Conservation (phyloP, 2,797 vertebrate species). For the Carduelis carduelis region DNA sequence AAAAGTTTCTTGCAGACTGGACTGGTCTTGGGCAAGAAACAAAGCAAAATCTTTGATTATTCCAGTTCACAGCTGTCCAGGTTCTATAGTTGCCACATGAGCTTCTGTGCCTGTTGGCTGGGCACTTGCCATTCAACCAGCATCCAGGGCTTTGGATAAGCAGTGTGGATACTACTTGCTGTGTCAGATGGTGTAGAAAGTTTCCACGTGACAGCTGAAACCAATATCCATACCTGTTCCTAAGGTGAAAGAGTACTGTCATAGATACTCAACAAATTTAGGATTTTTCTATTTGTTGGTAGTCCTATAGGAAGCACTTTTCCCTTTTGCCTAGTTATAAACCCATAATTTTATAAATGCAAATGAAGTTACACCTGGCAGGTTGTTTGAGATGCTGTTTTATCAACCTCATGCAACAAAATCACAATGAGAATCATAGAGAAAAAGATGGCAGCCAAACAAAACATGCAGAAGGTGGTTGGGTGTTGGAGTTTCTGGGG, state of each 20-base stretch:
- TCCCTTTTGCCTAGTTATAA: neutral
- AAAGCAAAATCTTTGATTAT: neutral
- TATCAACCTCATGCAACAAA: neutral
- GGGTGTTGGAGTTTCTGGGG: too few relatives aligned
- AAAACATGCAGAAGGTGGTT: neutral
- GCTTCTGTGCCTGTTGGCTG: neutral
- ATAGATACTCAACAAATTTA: neutral
- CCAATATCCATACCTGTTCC: neutral
- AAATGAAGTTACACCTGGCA: neutral
- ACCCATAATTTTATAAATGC: neutral
- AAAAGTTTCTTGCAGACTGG: neutral
- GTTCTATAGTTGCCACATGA: neutral
- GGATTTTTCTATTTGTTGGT: neutral
- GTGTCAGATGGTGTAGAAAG: neutral
- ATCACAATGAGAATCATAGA: neutral
- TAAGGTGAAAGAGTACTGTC: neutral
- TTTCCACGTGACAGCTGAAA: neutral
- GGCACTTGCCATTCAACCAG: neutral
- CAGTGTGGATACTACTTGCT: neutral
- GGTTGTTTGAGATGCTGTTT: neutral
- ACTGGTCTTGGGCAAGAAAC: neutral
- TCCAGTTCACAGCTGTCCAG: neutral
- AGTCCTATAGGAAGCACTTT: neutral
- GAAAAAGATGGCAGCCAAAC: neutral
- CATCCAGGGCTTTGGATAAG: neutral